These are phyloP conservation scores for Temnothorax ravouxi DNA, from an alignment of 2,888 invertebrate species.

Conservation along the genomic window DNA sequence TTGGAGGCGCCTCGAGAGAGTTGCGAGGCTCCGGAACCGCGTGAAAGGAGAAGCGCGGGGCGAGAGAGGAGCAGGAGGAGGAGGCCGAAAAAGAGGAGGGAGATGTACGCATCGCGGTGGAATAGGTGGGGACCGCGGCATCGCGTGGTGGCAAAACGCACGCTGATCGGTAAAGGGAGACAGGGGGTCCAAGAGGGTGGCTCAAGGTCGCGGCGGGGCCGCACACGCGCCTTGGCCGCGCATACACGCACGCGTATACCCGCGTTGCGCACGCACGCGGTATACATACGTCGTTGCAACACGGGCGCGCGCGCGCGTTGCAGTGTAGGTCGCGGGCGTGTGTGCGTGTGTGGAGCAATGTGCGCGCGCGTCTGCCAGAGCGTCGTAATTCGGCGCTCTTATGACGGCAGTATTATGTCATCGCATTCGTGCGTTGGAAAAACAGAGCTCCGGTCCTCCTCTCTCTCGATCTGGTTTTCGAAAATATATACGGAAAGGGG, in stretches of 20 bases:
- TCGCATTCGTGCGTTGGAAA: conserved; percentile 60
- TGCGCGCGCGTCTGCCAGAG: conserved; percentile 27
- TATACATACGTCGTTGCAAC: conserved; percentile 60
- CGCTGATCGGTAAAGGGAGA: conserved; percentile 40
- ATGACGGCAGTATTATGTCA: conserved; percentile 74
- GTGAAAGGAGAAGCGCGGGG: conserved; percentile 28
- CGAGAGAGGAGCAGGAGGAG: conserved; percentile 5
- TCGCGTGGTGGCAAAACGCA: conserved; percentile 48
- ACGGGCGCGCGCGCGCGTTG: conserved; percentile 62
- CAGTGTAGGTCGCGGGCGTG: conserved; percentile 55
- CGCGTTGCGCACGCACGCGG: conserved; percentile 68
- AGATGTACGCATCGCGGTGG: conserved; percentile 53
- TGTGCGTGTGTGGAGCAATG: conserved; percentile 7
- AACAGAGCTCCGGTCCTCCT: conserved; percentile 52
- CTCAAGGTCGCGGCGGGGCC: conserved; percentile 85
- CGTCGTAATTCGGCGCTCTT: conserved; percentile 70
- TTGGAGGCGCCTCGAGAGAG: conserved; percentile 62
- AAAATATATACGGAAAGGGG: neutral
- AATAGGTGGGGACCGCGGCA: conserved; percentile 69
- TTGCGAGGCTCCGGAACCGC: conserved; percentile 21
- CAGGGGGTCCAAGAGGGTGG: conserved; percentile 70
- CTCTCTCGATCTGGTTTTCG: neutral
- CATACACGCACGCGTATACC: conserved; percentile 67
- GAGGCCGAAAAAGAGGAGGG: conserved; percentile 57
- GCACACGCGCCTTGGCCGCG: conserved; percentile 83